phyloP scores from a whole-genome alignment of 2,113 vertebrate genomes.

The Archilochus colubris region DNA sequence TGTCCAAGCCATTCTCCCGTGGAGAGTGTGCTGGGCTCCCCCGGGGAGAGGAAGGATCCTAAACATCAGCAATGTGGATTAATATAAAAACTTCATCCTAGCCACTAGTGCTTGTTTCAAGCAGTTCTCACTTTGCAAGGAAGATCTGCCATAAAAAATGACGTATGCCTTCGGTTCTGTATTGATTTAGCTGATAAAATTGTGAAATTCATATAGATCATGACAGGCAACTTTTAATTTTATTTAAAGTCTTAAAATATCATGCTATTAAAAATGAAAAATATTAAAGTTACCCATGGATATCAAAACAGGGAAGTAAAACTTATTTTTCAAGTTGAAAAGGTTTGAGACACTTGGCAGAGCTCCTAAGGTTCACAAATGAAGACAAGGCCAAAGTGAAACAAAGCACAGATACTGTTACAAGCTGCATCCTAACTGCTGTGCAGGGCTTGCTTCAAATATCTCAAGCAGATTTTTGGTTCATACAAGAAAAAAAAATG shows the following conservation, averaged over 20 bases:
- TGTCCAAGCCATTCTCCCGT: constrained; percentile 96
- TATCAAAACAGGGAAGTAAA: background rate
- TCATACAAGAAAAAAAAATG: background rate
- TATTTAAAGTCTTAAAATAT: background rate
- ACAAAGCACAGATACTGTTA: background rate
- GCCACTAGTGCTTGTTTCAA: background rate
- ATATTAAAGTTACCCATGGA: background rate
- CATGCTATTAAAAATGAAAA: background rate
- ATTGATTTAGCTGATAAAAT: background rate
- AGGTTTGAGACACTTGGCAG: background rate
- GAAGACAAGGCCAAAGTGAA: background rate
- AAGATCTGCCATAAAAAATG: background rate
- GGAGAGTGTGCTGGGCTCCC: constrained; percentile 96
- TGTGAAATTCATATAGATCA: background rate
- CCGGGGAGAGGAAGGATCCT: constrained; percentile 96
- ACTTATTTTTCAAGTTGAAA: background rate
- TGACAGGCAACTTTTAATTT: background rate
- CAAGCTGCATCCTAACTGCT: background rate
- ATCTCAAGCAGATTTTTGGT: background rate
- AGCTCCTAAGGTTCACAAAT: background rate
- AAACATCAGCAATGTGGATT: constrained; percentile 5
- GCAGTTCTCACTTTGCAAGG: background rate
- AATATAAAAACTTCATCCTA: background rate
- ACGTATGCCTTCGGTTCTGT: background rate
- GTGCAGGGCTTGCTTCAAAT: background rate